Percentiles rank a stretch among this genome's conserved stretches.
These are phyloP conservation scores for Vannuccia rotundouncinata DNA, from an alignment of 2,888 invertebrate species.

Conservation along the genomic window DNA sequence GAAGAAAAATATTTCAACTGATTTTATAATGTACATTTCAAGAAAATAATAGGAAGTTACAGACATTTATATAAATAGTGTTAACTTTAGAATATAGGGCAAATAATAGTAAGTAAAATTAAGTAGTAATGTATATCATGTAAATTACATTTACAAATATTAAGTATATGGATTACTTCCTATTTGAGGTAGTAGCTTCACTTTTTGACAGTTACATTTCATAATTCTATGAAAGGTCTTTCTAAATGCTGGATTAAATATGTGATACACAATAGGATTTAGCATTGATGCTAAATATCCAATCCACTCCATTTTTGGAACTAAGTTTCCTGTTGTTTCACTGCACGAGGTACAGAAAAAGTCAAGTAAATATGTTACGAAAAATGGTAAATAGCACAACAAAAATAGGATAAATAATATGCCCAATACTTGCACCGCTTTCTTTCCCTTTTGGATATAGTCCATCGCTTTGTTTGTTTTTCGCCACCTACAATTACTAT, in stretches of 20 bases:
- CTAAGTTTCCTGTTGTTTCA: constrained; percentile 25
- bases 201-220: constrained; percentile 40
- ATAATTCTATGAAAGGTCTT: constrained; percentile 43
- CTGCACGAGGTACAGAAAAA: constrained; percentile 33
- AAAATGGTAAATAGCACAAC: constrained; percentile 44
- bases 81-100: too few species aligned
- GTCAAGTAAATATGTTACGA: constrained; percentile 42
- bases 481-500: not conserved
- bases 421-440: constrained; percentile 45
- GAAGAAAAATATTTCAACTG: too few species aligned
- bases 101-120: too few species aligned
- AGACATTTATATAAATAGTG: too few species aligned
- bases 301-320: constrained; percentile 38
- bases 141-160: too few species aligned
- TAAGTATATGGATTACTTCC: not conserved
- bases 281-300: constrained; percentile 44
- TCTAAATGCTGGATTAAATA: constrained; percentile 45
- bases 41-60: too few species aligned
- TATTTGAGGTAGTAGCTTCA: not conserved
- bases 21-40: too few species aligned
- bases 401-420: constrained; percentile 44
- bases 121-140: too few species aligned
- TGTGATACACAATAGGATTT: constrained; percentile 45
- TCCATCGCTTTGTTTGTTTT: constrained; percentile 24
- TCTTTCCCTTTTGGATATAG: constrained; percentile 40